Base-by-base conservation (phyloP, 2,113 vertebrate genomes). In the Nerophis lumbriciformis region DNA sequence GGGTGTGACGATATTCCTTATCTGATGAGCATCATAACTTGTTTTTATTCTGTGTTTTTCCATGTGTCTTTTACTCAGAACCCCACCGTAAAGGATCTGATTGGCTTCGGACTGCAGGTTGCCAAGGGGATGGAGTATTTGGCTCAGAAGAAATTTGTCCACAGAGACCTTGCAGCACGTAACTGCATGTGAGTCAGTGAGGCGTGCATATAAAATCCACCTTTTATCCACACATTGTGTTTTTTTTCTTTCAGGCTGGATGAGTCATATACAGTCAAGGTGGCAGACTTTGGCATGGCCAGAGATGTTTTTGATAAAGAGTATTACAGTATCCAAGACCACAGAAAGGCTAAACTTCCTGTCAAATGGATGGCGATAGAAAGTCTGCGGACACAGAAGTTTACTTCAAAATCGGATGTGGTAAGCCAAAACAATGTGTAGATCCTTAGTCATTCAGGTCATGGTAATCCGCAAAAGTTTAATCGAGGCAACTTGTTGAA, bases 291-390 rank as follows among this genome's bases (percentile, higher is more conserved):
- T 0, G 97, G 97, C 35, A 92, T 99, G 89, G 95, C 97, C 0
- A 92, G 97, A 19, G 95, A 94, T 0, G 80, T 98, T 49, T 92
- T 97, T 4, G 95, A 94, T 81, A 99, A 96, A 76, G 97, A 96
- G 44, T 99, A 99, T 85, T 99, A 99, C 79, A 98, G 97, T 39
- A 67, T 99, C 47, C 91, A 65, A 48, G 91, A 85, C 65, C 93
- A 94, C 70, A 90, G 82, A 63, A 94, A 92, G 0, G 91, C 94
- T 47, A 95, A 94, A 83, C 86, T 99, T 8, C 97, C 97, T 0
- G 94, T 99, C 65, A 99, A 99, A 63, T 99, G 96, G 96, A 99
- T 99, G 96, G 95, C 96, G 0, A 90, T 97, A 6, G 96, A 99
- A 83, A 99, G 96, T 79, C 90, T 99, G 53, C 94, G 94, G 89